Evolutionary conservation across 2,888 invertebrate genomes (phyloP).

Genomic region (Stramonita haemastoma): DNA sequence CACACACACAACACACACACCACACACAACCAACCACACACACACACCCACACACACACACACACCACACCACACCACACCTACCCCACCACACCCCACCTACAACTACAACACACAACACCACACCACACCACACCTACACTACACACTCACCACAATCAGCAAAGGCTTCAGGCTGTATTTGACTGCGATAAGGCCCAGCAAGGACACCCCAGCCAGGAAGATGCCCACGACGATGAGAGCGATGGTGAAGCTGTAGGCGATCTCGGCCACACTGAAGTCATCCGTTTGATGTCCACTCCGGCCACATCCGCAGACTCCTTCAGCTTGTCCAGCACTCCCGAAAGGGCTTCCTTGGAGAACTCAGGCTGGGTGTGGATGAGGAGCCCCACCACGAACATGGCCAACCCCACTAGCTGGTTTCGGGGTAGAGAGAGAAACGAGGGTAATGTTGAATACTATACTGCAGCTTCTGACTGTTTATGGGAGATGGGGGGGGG

Average conservation of each 20-base stretch:
- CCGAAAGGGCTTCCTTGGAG: constrained; percentile 6
- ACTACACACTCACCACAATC: constrained; percentile 43
- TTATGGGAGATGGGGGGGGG: no score
- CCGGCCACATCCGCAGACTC: constrained; percentile 22
- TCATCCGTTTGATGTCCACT: constrained; percentile 34
- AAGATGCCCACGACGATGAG: constrained; percentile 45
- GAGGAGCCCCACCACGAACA: constrained; percentile 25
- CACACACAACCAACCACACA: background rate
- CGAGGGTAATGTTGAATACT: no score
- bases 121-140: background rate
- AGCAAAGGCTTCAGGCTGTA: constrained; percentile 44
- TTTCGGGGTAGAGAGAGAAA: background rate
- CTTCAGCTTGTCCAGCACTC: background rate
- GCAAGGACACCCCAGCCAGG: constrained; percentile 41
- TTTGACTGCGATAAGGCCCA: constrained; percentile 45
- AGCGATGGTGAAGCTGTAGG: constrained; percentile 43
- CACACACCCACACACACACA: background rate
- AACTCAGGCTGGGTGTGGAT: constrained; percentile 20
- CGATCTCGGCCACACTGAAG: constrained; percentile 40
- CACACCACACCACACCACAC: background rate
- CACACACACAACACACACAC: background rate
- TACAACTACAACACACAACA: background rate
- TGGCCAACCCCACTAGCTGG: constrained; percentile 25
- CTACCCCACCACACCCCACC: background rate
- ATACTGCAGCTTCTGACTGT: no score